Conservation (phyloP, 2,113 vertebrate species). For the Nematolebias whitei region DNA sequence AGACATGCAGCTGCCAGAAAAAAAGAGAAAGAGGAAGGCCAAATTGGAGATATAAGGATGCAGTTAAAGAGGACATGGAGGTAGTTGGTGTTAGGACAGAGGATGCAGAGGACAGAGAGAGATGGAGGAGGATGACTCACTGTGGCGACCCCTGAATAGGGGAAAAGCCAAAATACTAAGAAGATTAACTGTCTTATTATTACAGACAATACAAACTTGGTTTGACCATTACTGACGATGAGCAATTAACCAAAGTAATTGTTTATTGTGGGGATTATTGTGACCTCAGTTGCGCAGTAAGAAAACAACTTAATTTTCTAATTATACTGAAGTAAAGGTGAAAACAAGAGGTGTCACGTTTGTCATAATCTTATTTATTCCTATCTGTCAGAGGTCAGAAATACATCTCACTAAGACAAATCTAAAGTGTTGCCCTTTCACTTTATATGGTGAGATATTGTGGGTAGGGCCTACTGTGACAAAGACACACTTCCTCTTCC, state of each 20-base stretch:
- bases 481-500: slow-evolving; percentile 78
- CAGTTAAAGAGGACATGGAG: too few relatives aligned
- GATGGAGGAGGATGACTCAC: too few relatives aligned
- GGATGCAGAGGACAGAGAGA: too few relatives aligned
- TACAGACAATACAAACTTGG: background rate
- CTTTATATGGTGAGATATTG: slow-evolving; percentile 26
- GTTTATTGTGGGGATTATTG: background rate
- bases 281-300: background rate
- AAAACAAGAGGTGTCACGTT: background rate
- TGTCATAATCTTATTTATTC: background rate
- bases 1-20: too few relatives aligned
- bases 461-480: slow-evolving; percentile 73
- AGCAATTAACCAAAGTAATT: background rate
- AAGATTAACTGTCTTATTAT: background rate
- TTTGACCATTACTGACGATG: background rate
- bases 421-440: slow-evolving; percentile 28
- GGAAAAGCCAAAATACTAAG: too few relatives aligned
- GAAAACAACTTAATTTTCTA: too few relatives aligned
- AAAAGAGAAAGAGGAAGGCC: too few relatives aligned
- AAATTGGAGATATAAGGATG: too few relatives aligned
- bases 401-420: background rate
- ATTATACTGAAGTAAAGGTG: background rate
- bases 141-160: too few relatives aligned
- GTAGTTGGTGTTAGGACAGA: too few relatives aligned
- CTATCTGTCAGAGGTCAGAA: background rate